phyloP scores from a whole-genome alignment of 2,888 invertebrate species.

The Germaria angustata region DNA sequence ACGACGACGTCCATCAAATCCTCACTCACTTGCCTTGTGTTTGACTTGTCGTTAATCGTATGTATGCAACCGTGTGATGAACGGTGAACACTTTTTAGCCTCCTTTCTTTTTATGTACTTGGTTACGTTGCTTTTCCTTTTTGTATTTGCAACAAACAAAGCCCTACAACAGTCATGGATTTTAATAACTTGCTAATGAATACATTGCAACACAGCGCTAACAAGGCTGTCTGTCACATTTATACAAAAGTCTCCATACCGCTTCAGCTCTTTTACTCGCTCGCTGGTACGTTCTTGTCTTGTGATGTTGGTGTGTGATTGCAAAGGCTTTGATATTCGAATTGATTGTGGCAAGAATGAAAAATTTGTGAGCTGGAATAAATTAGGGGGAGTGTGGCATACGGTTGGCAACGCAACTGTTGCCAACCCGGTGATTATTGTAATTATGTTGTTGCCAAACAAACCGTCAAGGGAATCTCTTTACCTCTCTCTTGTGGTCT shows the following conservation, averaged over 20 bases:
- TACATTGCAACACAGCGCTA: constrained; percentile 58
- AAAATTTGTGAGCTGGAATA: neutral
- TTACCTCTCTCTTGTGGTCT: constrained; percentile 1
- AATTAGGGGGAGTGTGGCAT: constrained; percentile 38
- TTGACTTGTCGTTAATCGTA: constrained; percentile 27
- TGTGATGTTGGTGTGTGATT: neutral
- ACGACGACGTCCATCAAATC: constrained; percentile 38
- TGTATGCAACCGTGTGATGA: neutral
- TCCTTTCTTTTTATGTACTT: constrained; percentile 7
- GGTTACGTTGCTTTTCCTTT: neutral
- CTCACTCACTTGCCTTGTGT: constrained; percentile 15
- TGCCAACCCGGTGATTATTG: constrained; percentile 59
- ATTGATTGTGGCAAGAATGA: constrained; percentile 35
- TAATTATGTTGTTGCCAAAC: constrained; percentile 64
- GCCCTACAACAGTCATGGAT: constrained; percentile 74
- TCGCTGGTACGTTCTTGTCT: neutral
- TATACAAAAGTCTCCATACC: constrained; percentile 22
- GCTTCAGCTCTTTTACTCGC: neutral
- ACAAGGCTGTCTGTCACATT: constrained; percentile 65
- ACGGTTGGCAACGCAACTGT: constrained; percentile 60
- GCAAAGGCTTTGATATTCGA: constrained; percentile 50
- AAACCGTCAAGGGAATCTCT: constrained; percentile 59
- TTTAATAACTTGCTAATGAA: constrained; percentile 76
- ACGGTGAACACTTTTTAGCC: constrained; percentile 32
- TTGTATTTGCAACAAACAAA: constrained; percentile 68